Conservation (phyloP, 2,113 vertebrate genomes). For the Neofelis nebulosa region DNA sequence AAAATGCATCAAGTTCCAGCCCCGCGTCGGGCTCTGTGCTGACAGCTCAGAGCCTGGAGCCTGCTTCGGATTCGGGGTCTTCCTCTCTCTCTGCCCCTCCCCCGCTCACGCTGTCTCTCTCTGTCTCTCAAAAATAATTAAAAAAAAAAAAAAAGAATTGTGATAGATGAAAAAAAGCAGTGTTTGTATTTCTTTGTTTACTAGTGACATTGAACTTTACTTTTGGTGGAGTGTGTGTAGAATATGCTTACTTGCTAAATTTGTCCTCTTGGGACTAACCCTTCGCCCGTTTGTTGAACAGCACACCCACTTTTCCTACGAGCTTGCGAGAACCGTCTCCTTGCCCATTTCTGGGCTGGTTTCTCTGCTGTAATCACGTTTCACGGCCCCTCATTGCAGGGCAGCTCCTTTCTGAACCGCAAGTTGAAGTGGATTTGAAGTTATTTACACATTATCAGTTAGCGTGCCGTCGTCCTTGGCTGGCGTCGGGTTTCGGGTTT, state of each 20-base stretch:
- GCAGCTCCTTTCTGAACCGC: not conserved
- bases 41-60: not conserved
- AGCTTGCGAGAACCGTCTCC: not conserved
- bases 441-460: not conserved
- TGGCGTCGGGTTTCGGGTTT: not conserved
- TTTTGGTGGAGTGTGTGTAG: fast-evolving
- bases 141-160: no score
- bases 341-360: not conserved
- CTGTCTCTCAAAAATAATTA: not conserved
- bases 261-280: not conserved
- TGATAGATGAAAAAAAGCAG: not conserved
- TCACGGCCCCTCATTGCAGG: not conserved
- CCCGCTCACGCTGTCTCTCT: not conserved
- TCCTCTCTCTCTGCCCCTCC: not conserved
- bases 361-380: fast-evolving
- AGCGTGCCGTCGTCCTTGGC: not conserved
- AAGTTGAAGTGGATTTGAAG: not conserved
- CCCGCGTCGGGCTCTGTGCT: no score
- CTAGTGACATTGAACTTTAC: not conserved
- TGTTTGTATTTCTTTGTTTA: not conserved
- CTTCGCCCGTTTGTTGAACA: no score
- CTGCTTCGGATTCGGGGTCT: not conserved
- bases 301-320: not conserved
- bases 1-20: no score
- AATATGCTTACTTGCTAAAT: not conserved